A percentile compares a stretch with the other conserved stretches of the same genome.
Evolutionary conservation across 2,888 invertebrate genomes (phyloP).

Genomic region (Ecdyonurus torrentis): DNA sequence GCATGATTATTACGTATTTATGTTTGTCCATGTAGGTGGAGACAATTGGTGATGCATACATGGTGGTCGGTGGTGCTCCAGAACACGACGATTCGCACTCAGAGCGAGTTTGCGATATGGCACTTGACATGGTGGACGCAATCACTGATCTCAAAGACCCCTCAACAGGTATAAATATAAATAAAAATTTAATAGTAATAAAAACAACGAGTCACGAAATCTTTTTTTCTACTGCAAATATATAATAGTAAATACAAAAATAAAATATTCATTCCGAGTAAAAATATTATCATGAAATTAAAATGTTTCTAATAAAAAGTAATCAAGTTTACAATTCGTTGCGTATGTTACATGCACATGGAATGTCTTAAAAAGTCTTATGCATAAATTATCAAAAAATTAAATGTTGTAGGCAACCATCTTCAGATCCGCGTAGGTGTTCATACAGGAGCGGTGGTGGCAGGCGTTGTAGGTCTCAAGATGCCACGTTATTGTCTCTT

Average conservation of each 20-base stretch:
- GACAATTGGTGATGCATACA: slow-evolving; percentile 96
- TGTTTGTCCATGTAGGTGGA: slow-evolving; percentile 49
- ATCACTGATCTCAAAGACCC: slow-evolving; percentile 84
- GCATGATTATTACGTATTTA: too few species aligned
- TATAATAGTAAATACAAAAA: too few species aligned
- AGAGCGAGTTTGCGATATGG: slow-evolving; percentile 87
- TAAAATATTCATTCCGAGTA: too few species aligned
- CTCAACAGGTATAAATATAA: slow-evolving; percentile 66
- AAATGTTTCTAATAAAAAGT: too few species aligned
- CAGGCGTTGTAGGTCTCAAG: slow-evolving; percentile 85
- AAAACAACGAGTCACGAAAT: too few species aligned
- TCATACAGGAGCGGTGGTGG: slow-evolving; percentile 82
- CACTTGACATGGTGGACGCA: slow-evolving; percentile 87
- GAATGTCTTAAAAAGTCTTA: too few species aligned
- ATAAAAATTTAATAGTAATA: too few species aligned
- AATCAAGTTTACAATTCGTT: too few species aligned
- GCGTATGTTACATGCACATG: too few species aligned
- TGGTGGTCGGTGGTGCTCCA: slow-evolving; percentile 94
- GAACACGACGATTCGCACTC: slow-evolving; percentile 81
- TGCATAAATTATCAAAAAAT: too few species aligned
- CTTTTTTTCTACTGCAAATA: too few species aligned
- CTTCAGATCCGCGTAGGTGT: slow-evolving; percentile 71
- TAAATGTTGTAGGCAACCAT: slow-evolving; percentile 43
- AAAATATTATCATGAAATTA: too few species aligned
- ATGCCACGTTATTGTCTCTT: slow-evolving; percentile 80